Percentiles rank a stretch among this genome's conserved stretches.
Evolutionary conservation across 1,140 invertebrate genomes (phyloP).

Genomic region (Leguminivora glycinivorella): DNA sequence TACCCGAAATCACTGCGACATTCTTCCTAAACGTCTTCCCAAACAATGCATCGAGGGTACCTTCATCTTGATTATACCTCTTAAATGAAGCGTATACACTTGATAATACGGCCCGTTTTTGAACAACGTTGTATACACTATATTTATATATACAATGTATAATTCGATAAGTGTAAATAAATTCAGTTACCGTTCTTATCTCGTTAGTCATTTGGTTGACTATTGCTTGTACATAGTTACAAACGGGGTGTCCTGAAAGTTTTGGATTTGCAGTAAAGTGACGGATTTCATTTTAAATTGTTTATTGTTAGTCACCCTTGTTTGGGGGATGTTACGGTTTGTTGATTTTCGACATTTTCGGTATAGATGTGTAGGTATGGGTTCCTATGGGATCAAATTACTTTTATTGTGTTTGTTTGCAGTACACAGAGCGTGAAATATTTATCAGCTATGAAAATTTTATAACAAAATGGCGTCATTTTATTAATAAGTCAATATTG

Average conservation of each 20-base stretch:
- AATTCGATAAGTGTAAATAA: slow-evolving; percentile 7
- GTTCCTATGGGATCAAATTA: slow-evolving; percentile 30
- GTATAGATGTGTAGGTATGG: slow-evolving; percentile 12
- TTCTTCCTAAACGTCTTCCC: slow-evolving; percentile 67
- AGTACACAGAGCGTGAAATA: slow-evolving; percentile 21
- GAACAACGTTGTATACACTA: background rate
- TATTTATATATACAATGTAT: no score
- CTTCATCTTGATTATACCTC: slow-evolving; percentile 36
- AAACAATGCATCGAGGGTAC: slow-evolving; percentile 52
- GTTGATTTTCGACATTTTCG: slow-evolving; percentile 27
- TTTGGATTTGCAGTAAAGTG: slow-evolving; percentile 59
- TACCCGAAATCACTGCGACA: slow-evolving; percentile 73
- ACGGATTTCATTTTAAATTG: slow-evolving; percentile 73
- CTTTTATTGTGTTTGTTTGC: slow-evolving; percentile 25
- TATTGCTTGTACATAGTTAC: slow-evolving; percentile 32
- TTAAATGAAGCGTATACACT: background rate
- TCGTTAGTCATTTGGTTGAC: slow-evolving; percentile 24
- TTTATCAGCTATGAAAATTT: slow-evolving; percentile 27
- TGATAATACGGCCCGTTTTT: slow-evolving; percentile 33
- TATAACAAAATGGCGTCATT: background rate
- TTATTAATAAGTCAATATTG: slow-evolving; percentile 11
- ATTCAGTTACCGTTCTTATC: slow-evolving; percentile 25
- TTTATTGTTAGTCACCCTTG: slow-evolving; percentile 55
- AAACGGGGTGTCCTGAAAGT: slow-evolving; percentile 48
- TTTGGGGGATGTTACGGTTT: slow-evolving; percentile 34